A percentile compares a stretch with the other conserved stretches of the same genome.
These are phyloP conservation scores for Meteorus cinctellus DNA, from an alignment of 2,888 invertebrate species.

Conservation along the genomic window DNA sequence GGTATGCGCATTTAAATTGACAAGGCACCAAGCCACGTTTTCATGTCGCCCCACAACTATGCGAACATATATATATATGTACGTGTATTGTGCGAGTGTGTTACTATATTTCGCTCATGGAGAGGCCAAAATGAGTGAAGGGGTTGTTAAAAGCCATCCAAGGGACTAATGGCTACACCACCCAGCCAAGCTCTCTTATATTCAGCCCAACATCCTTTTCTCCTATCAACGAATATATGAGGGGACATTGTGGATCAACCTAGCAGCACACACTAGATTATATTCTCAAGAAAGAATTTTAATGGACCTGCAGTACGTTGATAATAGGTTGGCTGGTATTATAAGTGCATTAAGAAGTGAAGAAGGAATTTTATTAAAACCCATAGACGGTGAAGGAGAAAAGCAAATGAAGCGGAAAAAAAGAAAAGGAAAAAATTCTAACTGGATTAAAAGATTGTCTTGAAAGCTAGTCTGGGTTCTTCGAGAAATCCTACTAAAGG, in stretches of 20 bases:
- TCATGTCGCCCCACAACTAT: constrained; percentile 2
- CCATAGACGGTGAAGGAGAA: not conserved
- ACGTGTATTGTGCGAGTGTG: not conserved
- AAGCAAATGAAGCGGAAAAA: not conserved
- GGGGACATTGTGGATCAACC: not conserved
- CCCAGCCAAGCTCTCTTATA: not conserved
- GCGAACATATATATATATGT: not conserved
- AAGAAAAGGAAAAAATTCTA: not conserved
- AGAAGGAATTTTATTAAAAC: constrained; percentile 1
- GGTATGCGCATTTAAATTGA: constrained; percentile 40
- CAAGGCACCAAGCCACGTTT: constrained; percentile 27
- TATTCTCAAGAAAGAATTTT: not conserved
- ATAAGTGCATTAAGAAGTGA: not conserved
- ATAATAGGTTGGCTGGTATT: not conserved
- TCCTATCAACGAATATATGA: not conserved
- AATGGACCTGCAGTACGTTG: constrained; percentile 9
- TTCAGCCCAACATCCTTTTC: constrained; percentile 14
- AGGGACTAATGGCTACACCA: constrained; percentile 48
- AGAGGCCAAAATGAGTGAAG: constrained; percentile 38
- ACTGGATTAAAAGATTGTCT: constrained; percentile 20
- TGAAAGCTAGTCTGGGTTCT: not conserved
- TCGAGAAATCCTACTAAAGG: not conserved
- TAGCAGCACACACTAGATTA: not conserved
- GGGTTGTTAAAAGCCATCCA: constrained; percentile 49
- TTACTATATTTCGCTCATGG: constrained; percentile 13